Evolutionary conservation across 2,113 vertebrate genomes (phyloP).

Genomic region (Ranitomeya variabilis): DNA sequence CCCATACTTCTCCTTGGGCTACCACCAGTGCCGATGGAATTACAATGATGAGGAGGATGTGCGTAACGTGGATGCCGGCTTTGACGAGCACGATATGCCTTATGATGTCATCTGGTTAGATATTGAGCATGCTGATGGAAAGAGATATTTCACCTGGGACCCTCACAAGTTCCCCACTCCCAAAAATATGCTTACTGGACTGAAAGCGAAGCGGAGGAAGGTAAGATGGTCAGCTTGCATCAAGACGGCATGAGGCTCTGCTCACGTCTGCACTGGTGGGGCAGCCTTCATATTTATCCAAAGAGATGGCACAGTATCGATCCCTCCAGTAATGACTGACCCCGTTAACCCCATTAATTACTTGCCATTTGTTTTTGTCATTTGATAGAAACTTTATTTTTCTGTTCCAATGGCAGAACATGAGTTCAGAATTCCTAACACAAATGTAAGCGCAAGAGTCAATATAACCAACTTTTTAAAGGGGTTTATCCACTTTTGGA

Average conservation of each 20-base stretch:
- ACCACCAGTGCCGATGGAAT: constrained; percentile 97
- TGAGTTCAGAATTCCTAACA: no score
- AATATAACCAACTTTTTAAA: no score
- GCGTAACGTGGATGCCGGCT: constrained; percentile 77
- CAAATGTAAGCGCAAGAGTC: no score
- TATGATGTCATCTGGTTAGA: constrained; percentile 94
- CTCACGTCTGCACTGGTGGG: no score
- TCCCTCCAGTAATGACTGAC: no score
- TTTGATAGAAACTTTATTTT: no score
- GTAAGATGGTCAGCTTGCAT: constrained; percentile 60
- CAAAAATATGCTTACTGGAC: constrained; percentile 77
- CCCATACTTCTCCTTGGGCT: constrained; percentile 81
- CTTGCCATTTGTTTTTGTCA: no score
- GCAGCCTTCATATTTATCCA: no score
- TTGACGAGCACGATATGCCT: constrained; percentile 86
- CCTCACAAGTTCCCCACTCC: constrained; percentile 83
- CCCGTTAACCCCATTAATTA: no score
- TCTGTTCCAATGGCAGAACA: no score
- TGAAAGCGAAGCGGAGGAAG: constrained; percentile 84
- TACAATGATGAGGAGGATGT: constrained; percentile 94
- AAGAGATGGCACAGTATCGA: no score
- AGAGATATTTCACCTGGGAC: constrained; percentile 97
- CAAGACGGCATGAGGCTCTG: not conserved
- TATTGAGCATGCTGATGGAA: constrained; percentile 93
- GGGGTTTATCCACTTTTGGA: no score